A percentile compares a stretch with the other conserved stretches of the same genome.
phyloP scores from a whole-genome alignment of 2,113 vertebrate genomes.

The Thalassoma bifasciatum region DNA sequence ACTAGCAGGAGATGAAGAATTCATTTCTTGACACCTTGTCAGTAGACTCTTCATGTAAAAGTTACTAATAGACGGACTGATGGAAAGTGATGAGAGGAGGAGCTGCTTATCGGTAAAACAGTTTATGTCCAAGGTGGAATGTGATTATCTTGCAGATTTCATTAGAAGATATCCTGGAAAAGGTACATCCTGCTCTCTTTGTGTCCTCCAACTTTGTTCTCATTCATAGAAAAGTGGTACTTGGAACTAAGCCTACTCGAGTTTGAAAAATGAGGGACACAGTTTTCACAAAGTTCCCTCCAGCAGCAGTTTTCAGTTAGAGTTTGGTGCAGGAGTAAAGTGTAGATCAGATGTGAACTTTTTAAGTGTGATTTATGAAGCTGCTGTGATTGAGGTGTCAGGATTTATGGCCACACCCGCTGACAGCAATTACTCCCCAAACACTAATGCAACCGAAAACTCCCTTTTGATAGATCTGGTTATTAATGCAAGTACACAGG shows the following conservation, averaged over 20 bases:
- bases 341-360: conserved; percentile 73
- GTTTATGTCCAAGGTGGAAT: conserved; percentile 26
- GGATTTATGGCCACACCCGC: conserved; percentile 76
- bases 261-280: conserved; percentile 43
- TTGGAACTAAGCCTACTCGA: conserved; percentile 12
- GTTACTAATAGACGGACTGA: conserved; percentile 27
- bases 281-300: conserved; percentile 31
- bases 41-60: neutral
- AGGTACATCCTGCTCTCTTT: conserved; percentile 16
- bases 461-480: conserved; percentile 82
- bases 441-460: conserved; percentile 72
- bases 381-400: conserved; percentile 71
- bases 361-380: conserved; percentile 81
- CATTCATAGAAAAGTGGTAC: neutral
- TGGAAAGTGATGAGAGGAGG: conserved; percentile 2
- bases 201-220: conserved; percentile 35
- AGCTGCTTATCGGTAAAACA: conserved; percentile 9
- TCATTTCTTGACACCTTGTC: no score
- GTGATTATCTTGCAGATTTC: conserved; percentile 21
- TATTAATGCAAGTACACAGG: conserved; percentile 84
- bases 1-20: no score
- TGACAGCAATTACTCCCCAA: conserved; percentile 83
- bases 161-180: conserved; percentile 1
- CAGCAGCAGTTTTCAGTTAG: conserved; percentile 36
- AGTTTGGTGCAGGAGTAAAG: conserved; percentile 41